Evolutionary conservation across 2,888 invertebrate genomes (phyloP), one percentile per base, ranked within the genome.

Genomic region (Drosophila pseudotakahashii): DNA sequence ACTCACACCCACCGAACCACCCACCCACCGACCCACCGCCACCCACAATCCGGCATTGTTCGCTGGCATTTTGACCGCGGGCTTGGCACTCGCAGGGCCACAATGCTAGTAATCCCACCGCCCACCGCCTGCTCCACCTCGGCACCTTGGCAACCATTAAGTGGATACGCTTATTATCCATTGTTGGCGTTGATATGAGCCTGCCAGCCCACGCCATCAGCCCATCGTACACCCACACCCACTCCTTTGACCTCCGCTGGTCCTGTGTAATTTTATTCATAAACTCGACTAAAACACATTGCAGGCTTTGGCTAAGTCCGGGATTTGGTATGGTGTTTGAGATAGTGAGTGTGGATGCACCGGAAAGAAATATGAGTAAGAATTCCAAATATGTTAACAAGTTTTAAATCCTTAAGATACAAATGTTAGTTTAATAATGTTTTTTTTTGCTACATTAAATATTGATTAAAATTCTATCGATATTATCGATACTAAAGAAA

Each of bases 111-210:
- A 59, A 59, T 66, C 60, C 59, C 52, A 39, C 71, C 13, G 37
- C 63, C 36, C 59, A 48, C 71, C 13, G 37, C 63, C 36, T 37
- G 51, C 70, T 51, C 71, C 62, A 57, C 51, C 62, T 55, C 30
- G 34, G 62, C 73, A 34, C 78, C 80, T 82, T 88, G 89, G 89
- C 86, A 83, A 89, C 88, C 85, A 76, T 76, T 80, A 81, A 87
- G 83, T 83, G 88, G 87, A 89, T 85, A 81, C 80, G 81, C 85
- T 88, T 85, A 85, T 87, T 85, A 88, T 88, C 79, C 83, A 78
- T 79, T 74, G 81, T 81, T 78, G 72, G 77, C 81, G 75, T 75
- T 82, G 78, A 87, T 84, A 79, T 87, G 78, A 78, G 83, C 59
- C 3, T n/a, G 51, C 14, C 11, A 39, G 7, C 37, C 13, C 34